These are phyloP conservation scores for Alviniconcha strummeri DNA, from an alignment of 2,888 invertebrate species.

Conservation along the genomic window DNA sequence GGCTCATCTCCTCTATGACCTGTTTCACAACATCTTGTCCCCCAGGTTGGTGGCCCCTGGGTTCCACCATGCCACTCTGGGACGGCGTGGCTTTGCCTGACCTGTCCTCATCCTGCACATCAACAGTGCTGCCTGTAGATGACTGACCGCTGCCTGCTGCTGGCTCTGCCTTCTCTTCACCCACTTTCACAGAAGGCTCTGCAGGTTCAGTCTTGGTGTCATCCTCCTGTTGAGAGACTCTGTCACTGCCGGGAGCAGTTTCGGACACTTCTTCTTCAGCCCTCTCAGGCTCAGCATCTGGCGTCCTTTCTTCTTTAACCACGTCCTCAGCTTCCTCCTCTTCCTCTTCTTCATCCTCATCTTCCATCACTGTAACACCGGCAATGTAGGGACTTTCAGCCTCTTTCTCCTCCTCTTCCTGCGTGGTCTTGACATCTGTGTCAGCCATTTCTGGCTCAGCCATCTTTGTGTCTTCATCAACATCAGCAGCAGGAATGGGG, in stretches of 20 bases:
- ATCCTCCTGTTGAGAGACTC: too few relatives aligned
- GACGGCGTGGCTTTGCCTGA: background rate
- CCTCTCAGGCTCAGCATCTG: background rate
- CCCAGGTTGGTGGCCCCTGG: background rate
- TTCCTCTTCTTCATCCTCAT: slow-evolving; percentile 25
- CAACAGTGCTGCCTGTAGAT: too few relatives aligned
- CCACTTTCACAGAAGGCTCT: too few relatives aligned
- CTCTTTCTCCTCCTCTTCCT: background rate
- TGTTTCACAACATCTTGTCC: background rate
- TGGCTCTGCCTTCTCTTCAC: too few relatives aligned
- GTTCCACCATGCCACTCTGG: background rate
- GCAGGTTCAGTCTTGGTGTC: too few relatives aligned
- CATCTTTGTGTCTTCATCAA: background rate
- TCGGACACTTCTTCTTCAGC: background rate
- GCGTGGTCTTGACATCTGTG: background rate
- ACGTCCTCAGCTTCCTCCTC: slow-evolving; percentile 5
- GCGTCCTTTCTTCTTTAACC: background rate
- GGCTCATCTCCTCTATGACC: background rate
- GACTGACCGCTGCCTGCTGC: too few relatives aligned
- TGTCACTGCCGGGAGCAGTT: background rate
- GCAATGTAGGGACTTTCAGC: slow-evolving; percentile 16
- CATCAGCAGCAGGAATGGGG: background rate
- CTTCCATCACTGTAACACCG: slow-evolving; percentile 24
- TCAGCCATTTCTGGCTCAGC: background rate
- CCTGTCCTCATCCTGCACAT: background rate